Percentiles rank a stretch among this genome's conserved stretches.
Evolutionary conservation across 2,797 vertebrate species (phyloP).

Genomic region (Alosa sapidissima): DNA sequence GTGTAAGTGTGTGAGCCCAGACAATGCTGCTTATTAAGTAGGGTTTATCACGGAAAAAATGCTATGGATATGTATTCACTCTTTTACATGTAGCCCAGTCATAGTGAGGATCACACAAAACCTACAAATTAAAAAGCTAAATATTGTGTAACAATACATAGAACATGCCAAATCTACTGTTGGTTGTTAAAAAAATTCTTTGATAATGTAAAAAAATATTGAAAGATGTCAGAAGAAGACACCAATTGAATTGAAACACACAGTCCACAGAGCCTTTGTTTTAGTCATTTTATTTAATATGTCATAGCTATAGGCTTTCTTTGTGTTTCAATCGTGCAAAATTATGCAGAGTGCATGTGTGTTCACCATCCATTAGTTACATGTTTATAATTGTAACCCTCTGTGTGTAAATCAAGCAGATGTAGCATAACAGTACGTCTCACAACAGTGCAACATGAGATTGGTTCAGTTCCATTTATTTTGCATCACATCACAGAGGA

Average conservation of each 20-base stretch:
- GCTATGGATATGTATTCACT: not conserved
- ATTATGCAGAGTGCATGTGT: not conserved
- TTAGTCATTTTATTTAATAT: not conserved
- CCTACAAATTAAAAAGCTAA: not conserved
- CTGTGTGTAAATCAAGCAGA: conserved; percentile 14
- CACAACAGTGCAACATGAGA: not conserved
- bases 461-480: not conserved
- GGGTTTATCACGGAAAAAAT: not conserved
- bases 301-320: not conserved
- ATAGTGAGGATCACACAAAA: not conserved
- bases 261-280: not conserved
- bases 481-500: not conserved
- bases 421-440: not conserved
- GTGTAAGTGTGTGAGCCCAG: not conserved
- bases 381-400: conserved; percentile 14
- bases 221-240: not conserved
- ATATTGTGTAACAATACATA: not conserved
- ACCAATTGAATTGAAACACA: not conserved
- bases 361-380: not conserved
- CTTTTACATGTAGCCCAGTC: not conserved
- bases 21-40: conserved; percentile 9
- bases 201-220: not conserved
- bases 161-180: not conserved
- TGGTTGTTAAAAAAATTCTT: not conserved
- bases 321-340: not conserved